Evolutionary conservation across 2,888 invertebrate genomes (phyloP).

Genomic region (Euzetes globulus): DNA sequence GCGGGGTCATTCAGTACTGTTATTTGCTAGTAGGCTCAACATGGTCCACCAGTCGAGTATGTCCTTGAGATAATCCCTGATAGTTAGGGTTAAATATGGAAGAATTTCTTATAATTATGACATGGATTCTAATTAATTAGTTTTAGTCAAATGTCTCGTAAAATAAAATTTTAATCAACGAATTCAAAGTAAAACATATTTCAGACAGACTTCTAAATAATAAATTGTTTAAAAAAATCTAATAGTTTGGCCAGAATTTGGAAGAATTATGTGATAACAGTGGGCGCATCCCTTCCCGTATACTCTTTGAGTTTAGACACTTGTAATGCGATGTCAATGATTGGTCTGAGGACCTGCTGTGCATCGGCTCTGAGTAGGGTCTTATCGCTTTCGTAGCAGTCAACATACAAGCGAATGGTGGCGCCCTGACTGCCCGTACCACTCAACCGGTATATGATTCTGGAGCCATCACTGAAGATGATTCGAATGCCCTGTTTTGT

Average conservation of each 20-base stretch:
- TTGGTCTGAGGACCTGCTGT: slow-evolving; percentile 67
- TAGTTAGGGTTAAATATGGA: too few relatives aligned
- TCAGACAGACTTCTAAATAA: too few relatives aligned
- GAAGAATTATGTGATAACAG: slow-evolving; percentile 72
- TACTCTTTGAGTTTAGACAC: slow-evolving; percentile 71
- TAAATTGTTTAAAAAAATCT: not conserved
- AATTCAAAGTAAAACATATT: too few relatives aligned
- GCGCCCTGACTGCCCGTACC: slow-evolving; percentile 98
- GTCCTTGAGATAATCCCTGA: too few relatives aligned
- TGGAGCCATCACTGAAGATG: slow-evolving; percentile 86
- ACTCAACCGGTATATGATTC: slow-evolving; percentile 85
- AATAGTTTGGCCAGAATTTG: slow-evolving; percentile 34
- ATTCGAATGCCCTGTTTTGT: slow-evolving; percentile 90
- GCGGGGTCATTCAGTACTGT: too few relatives aligned
- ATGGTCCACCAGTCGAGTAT: too few relatives aligned
- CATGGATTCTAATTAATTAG: too few relatives aligned
- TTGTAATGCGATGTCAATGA: slow-evolving; percentile 77
- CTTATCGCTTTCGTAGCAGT: slow-evolving; percentile 72
- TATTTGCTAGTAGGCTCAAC: too few relatives aligned
- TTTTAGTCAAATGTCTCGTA: too few relatives aligned
- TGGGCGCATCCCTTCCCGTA: slow-evolving; percentile 83
- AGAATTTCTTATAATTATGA: too few relatives aligned
- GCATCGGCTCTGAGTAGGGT: slow-evolving; percentile 48
- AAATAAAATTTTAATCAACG: too few relatives aligned
- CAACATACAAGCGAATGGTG: slow-evolving; percentile 90